Evolutionary conservation across 2,113 vertebrate genomes (phyloP), one percentile per base, ranked within the genome.

Genomic region (Phaethon lepturus): DNA sequence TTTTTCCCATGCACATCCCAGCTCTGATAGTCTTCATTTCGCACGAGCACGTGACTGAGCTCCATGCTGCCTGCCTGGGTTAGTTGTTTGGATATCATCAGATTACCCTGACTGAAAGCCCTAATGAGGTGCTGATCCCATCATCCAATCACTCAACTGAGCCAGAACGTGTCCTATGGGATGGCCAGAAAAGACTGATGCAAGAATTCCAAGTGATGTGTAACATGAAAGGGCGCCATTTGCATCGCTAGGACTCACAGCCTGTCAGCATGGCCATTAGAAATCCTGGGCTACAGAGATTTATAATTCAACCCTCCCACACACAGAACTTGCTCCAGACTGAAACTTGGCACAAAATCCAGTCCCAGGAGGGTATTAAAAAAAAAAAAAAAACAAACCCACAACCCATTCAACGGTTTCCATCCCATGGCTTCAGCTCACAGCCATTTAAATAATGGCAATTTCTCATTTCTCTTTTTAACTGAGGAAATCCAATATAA

Each of bases 51-150:
- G 5, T 90, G 90, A 93, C 75, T 38, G 69, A 62, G 72, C 81
- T 80, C 87, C 85, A 26, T 0, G 1, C 63, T 86, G 96, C 85
- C 88, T 78, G 95, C 63, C 93, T 73, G 50, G 78, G 84, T 74
- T 55, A 81, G 90, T 90, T 94, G 85, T 96, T 93, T 86, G 85
- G 91, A 82, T 93, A 94, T 72, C 88, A 59, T 74, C 52, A 91
- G 84, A 93, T 9, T 49, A 86, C 71, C 69, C 84, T 90, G 94
- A 96, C 81, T 86, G 92, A 97, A 97, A 95, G 86, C 78, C 55
- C 67, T 97, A 97, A 97, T 96, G 97, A 97, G 95, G 96, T 97
- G 97, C 81, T 97, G 97, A 98, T 97, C 93, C 95, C 93, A 96
- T 97, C 95, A 96, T 92, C 95, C 83, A 68, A 85, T 97, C 95